Conservation (phyloP, 2,888 invertebrate species). For the Pinctada fucata region DNA sequence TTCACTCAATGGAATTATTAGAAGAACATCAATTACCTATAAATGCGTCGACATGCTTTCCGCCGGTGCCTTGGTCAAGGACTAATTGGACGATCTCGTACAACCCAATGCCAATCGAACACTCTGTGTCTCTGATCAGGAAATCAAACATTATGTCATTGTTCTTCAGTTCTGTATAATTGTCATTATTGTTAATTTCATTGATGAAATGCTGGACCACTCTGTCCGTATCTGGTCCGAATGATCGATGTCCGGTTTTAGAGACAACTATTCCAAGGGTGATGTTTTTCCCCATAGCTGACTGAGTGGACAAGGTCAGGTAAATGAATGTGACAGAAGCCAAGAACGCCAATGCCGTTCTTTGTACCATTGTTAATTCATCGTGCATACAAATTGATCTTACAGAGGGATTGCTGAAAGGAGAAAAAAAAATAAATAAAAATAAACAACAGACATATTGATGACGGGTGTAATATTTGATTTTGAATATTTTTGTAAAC, state of each 20-base stretch:
- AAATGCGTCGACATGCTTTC: constrained; percentile 42
- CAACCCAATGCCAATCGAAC: constrained; percentile 56
- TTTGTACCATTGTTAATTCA: too few species aligned
- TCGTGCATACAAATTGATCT: too few species aligned
- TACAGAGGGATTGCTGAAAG: too few species aligned
- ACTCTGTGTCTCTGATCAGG: constrained; percentile 46
- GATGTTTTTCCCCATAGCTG: neutral
- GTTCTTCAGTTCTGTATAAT: neutral
- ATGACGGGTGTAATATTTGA: too few species aligned
- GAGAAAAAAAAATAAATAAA: too few species aligned
- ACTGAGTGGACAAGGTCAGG: too few species aligned
- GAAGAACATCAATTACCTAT: constrained; percentile 43
- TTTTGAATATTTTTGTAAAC: too few species aligned
- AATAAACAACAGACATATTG: too few species aligned
- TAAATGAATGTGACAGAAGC: too few species aligned
- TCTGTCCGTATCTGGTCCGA: neutral
- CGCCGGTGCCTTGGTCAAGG: neutral
- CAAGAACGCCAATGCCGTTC: too few species aligned
- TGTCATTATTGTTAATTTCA: neutral
- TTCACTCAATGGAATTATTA: too few species aligned
- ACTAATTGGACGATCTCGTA: constrained; percentile 52
- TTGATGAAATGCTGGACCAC: neutral
- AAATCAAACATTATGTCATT: constrained; percentile 33
- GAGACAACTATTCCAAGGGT: neutral
- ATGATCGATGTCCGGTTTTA: neutral